Conservation (phyloP, 2,113 vertebrate species). For the Marcusenius ussheri region DNA sequence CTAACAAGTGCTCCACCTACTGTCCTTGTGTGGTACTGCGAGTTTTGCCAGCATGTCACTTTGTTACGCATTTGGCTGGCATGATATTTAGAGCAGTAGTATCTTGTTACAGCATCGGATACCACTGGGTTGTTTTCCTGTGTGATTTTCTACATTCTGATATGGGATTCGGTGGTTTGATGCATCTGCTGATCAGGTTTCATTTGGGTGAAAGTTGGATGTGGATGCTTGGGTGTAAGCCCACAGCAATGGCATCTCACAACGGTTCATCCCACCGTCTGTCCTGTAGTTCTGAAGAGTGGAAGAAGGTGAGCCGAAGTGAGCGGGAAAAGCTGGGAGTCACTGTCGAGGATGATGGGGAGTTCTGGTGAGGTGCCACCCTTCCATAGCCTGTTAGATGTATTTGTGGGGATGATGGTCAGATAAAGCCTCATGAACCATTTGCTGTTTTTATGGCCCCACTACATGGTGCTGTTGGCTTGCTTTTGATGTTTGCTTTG, state of each 20-base stretch:
- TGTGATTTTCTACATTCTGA: background rate
- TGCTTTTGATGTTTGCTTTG: too few relatives aligned
- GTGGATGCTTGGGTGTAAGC: background rate
- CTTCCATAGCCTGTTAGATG: background rate
- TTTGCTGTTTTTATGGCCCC: too few relatives aligned
- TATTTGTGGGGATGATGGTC: background rate
- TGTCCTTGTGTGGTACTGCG: background rate
- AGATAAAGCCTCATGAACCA: too few relatives aligned
- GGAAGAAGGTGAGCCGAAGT: constrained; percentile 84
- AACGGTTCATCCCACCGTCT: background rate
- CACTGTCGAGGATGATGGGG: constrained; percentile 81
- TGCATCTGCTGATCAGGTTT: background rate
- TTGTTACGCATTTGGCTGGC: background rate
- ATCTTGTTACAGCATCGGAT: background rate
- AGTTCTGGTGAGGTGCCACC: constrained; percentile 78
- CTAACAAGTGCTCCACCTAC: background rate
- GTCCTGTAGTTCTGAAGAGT: constrained; percentile 78
- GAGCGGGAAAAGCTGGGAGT: constrained; percentile 83
- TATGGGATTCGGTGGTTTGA: background rate
- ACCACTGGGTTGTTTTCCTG: background rate
- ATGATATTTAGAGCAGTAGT: background rate
- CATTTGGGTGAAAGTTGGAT: background rate
- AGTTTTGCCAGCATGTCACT: background rate
- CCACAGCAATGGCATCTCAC: background rate
- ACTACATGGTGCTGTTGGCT: too few relatives aligned